Base-by-base conservation (phyloP, 2,797 vertebrate genomes). In the Nyctalus aviator region DNA sequence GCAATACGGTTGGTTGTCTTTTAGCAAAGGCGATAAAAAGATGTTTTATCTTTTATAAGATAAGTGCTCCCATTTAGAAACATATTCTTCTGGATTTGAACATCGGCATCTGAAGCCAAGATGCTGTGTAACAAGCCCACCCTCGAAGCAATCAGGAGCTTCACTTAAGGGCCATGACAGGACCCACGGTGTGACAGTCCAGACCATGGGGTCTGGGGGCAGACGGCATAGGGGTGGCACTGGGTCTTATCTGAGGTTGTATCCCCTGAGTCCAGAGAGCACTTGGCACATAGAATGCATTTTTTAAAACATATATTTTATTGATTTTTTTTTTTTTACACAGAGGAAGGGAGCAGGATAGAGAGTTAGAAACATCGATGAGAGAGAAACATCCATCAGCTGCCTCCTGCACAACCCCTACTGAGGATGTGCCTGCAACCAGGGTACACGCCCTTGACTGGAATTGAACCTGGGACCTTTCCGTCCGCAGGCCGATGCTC, bases 31-130 rank as follows among this genome's bases (percentile, higher is more conserved):
- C 13, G 50, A 37, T 1, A 41, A 41, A 41, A 41, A 41, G 37
- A 41, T 41, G 37, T 41, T 41, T 41, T 41, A 41, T 41, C 37
- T 41, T 41, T 41, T 41, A 41, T 41, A 41, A 41, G 37, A 41
- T 41, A 41, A 41, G 57, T 10, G 9, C 66, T 77, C 50, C 64
- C 68, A 30, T 72, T 78, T 68, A 72, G 59, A 88, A 76, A 48
- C 55, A 64, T 71, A 37, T 64, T 73, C 27, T 76, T 84, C 62
- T 62, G 75, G 69, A 55, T 83, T 62, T 84, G 79, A 90, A 62
- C 53, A 35, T 53, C 44, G 35, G 66, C 69, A 41, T 41, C 30
- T n/a, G 27, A 88, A 73, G 55, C 20, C 30, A 37, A 69, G 37
- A 64, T 30, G 8, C 18, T 4, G 11, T 46, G 4, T 11, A 35